Base-by-base conservation (phyloP, 1,140 invertebrate species). In the Cyrtorhinus lividipennis region DNA sequence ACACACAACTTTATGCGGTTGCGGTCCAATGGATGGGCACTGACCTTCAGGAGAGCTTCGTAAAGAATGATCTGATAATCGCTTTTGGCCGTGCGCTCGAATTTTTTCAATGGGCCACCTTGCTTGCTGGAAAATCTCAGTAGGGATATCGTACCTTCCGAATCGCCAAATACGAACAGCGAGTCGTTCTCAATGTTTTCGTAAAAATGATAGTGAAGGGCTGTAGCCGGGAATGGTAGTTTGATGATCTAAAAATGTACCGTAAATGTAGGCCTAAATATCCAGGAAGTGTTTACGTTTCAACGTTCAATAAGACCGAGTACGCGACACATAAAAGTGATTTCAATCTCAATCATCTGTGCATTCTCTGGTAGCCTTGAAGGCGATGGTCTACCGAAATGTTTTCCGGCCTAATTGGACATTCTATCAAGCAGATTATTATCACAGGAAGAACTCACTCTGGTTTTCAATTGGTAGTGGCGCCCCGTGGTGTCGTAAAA, bases 131-230 rank as follows among this genome's bases (percentile, higher is more conserved):
- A 77, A 69, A 85, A 85, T 20, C 72, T 71, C 26, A 87, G 70
- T n/a, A 83, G 71, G 24, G 75, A 76, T 1, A 87, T 75, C 67
- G 79, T 80, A 18, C 85, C 85, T 10, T 76, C 78, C 66, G 78
- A 80, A 66, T 87, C 84, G 0, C 84, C 85, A 12, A 81, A 71
- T n/a, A 85, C 72, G 25, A 87, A 69, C 20, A 78, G 76, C 1
- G 81, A 83, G 15, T 80, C 72, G 22, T 80, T 77, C 13, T 78
- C 76, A 0, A 71, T 67, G 65, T 80, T 77, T 62, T 74, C 71
- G 67, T 76, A 73, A 67, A 84, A 85, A 60, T 78, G 76, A 69
- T 86, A 87, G 67, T 77, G 70, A 81, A 86, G 83, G 1, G 77
- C 67, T 13, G 70, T 62, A 0, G 75, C 67, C 15, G 72, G 67